phyloP scores from a whole-genome alignment of 1,140 invertebrate species.

The Stegodyphus dumicola region DNA sequence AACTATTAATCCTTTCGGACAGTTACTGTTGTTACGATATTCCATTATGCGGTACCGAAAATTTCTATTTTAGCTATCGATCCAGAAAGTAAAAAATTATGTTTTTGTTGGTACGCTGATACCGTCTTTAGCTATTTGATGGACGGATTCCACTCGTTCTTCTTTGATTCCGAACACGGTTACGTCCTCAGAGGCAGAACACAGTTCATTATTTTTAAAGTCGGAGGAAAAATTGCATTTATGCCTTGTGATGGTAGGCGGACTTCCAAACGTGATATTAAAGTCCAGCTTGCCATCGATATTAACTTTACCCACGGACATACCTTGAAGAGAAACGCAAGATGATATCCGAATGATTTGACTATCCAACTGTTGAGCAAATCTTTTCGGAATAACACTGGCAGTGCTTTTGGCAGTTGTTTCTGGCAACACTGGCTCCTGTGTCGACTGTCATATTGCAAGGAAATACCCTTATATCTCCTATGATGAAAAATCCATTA shows the following conservation, averaged over 20 bases:
- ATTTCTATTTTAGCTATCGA: no score
- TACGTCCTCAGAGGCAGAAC: no score
- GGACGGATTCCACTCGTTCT: no score
- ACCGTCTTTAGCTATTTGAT: no score
- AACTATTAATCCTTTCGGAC: no score
- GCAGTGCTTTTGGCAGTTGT: no score
- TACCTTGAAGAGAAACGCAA: background rate
- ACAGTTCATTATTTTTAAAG: background rate
- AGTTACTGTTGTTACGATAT: no score
- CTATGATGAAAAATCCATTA: background rate
- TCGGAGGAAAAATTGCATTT: background rate
- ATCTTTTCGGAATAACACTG: background rate
- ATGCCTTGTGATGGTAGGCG: background rate
- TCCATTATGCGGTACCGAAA: no score
- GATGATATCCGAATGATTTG: background rate
- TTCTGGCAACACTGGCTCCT: background rate
- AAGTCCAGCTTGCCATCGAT: background rate
- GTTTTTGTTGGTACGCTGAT: no score
- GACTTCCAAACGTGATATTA: background rate
- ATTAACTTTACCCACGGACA: background rate
- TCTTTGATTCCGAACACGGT: no score
- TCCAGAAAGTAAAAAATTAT: no score
- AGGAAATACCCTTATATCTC: background rate
- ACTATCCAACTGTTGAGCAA: background rate
- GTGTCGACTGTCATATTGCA: background rate